Evolutionary conservation across 1,140 invertebrate species (phyloP).

Genomic region (Pogonomyrmex barbatus): DNA sequence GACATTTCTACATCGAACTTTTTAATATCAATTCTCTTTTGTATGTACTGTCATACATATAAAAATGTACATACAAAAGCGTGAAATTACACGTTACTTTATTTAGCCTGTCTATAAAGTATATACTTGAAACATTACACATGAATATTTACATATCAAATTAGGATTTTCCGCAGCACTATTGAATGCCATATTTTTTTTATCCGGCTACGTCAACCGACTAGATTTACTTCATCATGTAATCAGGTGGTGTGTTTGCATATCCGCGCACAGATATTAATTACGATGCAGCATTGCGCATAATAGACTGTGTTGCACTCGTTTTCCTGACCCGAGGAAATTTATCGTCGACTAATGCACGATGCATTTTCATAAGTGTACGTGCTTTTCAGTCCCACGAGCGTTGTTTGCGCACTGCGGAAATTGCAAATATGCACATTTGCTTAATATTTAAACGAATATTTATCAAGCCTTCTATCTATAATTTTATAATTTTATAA

Average conservation of each 20-base stretch:
- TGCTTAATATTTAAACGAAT: slow-evolving; percentile 33
- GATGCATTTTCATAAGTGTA: slow-evolving; percentile 60
- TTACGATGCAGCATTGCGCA: slow-evolving; percentile 27
- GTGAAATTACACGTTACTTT: neutral
- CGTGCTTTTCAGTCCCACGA: slow-evolving; percentile 44
- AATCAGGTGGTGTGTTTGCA: slow-evolving; percentile 30
- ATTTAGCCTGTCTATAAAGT: neutral
- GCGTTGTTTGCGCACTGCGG: slow-evolving; percentile 40
- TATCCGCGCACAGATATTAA: slow-evolving; percentile 52
- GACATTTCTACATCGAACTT: neutral
- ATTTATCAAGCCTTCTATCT: neutral
- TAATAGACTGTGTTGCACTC: slow-evolving; percentile 48
- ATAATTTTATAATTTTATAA: neutral
- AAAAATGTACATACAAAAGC: too few species aligned
- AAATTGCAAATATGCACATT: neutral
- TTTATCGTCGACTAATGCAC: slow-evolving; percentile 59
- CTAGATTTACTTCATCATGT: slow-evolving; percentile 13
- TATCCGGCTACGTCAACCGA: neutral
- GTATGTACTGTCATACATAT: neutral
- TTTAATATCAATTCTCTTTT: neutral
- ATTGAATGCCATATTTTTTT: slow-evolving; percentile 26
- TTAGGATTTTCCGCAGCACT: neutral
- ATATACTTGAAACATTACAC: neutral
- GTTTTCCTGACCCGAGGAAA: slow-evolving; percentile 42
- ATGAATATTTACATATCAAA: neutral